Conservation (phyloP, 2,113 vertebrate species). For the Struthidea cinerea region DNA sequence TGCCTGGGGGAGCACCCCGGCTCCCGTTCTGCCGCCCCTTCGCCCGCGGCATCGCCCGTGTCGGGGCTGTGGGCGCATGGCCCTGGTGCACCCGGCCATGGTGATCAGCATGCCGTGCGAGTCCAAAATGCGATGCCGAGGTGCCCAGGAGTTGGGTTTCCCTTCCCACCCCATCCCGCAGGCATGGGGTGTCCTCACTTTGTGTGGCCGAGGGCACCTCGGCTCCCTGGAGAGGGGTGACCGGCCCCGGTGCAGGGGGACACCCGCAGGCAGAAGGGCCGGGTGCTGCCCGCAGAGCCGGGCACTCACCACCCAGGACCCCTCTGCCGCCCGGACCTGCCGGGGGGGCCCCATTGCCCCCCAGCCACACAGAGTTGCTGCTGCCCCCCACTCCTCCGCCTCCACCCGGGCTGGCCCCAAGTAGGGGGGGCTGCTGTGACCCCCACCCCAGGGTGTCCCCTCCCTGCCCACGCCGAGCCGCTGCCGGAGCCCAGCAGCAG, state of each 20-base stretch:
- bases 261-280: background rate
- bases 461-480: background rate
- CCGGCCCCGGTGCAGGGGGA: background rate
- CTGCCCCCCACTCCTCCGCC: background rate
- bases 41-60: accelerated
- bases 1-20: background rate
- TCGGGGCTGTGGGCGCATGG: background rate
- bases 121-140: accelerated
- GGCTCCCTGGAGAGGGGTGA: background rate
- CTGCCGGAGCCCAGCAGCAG: background rate
- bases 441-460: background rate
- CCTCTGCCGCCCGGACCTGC: background rate
- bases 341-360: background rate
- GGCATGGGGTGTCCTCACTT: accelerated
- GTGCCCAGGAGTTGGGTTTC: background rate
- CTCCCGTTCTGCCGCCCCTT: background rate
- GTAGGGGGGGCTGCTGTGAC: background rate
- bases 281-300: background rate
- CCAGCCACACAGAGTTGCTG: background rate
- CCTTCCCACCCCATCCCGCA: background rate
- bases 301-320: background rate
- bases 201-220: background rate
- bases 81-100: background rate
- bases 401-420: background rate
- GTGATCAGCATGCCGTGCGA: accelerated